Percentiles rank a stretch among this genome's conserved stretches.
Conservation (phyloP, 2,888 invertebrate species). For the Cactoblastis cactorum region DNA sequence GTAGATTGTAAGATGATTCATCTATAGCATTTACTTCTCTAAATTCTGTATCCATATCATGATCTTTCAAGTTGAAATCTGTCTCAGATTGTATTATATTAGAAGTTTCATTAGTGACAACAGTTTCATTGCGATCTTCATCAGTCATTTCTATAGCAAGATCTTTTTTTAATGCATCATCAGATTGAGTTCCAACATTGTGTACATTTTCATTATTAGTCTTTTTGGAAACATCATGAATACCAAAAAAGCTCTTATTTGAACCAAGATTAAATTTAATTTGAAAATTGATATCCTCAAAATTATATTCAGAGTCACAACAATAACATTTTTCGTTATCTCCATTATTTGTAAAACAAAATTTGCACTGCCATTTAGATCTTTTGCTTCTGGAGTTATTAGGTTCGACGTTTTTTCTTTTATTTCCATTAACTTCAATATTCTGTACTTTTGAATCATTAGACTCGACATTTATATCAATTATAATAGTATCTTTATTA, state of each 20-base stretch:
- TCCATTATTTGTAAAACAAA: constrained; percentile 39
- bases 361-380: constrained; percentile 42
- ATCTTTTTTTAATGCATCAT: constrained; percentile 11
- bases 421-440: constrained; percentile 1
- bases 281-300: background rate
- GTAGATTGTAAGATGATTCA: background rate
- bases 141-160: constrained; percentile 5
- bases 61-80: background rate
- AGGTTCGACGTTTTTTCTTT: constrained; percentile 18
- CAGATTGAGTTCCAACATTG: background rate
- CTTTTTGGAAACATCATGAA: background rate
- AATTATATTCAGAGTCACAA: constrained; percentile 35
- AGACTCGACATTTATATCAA: background rate
- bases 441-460: background rate
- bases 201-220: background rate
- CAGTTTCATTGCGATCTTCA: background rate
- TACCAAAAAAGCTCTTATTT: constrained; percentile 17
- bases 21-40: background rate
- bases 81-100: background rate
- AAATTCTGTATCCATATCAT: constrained; percentile 3
- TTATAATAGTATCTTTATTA: constrained; percentile 6
- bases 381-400: constrained; percentile 12
- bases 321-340: constrained; percentile 39
- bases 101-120: background rate
- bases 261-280: constrained; percentile 26